Evolutionary conservation across 2,113 vertebrate species (phyloP).

Genomic region (Nothobranchius kuhntae): DNA sequence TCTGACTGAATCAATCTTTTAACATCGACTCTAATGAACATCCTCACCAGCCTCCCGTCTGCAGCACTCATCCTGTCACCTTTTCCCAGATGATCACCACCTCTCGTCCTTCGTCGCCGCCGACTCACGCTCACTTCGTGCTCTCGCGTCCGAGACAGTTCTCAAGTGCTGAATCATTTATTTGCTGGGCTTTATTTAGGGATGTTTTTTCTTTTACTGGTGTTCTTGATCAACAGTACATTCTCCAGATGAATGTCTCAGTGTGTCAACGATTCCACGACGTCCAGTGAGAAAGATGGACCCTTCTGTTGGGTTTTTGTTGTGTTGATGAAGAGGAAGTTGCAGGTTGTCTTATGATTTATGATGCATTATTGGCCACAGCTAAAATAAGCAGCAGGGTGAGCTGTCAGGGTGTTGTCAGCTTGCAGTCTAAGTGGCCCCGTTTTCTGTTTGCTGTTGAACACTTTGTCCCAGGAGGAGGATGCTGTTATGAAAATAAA

Average conservation of each 20-base stretch:
- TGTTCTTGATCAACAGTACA: constrained; percentile 25
- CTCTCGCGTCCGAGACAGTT: constrained; percentile 31
- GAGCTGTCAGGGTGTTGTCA: constrained; percentile 19
- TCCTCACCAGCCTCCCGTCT: not conserved
- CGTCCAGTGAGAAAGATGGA: not conserved
- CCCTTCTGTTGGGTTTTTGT: not conserved
- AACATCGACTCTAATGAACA: constrained; percentile 23
- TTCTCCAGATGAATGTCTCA: constrained; percentile 7
- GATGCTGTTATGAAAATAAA: constrained; percentile 21
- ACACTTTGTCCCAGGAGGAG: constrained; percentile 20
- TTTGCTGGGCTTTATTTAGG: constrained; percentile 61
- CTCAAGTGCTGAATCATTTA: constrained; percentile 69
- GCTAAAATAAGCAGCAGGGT: constrained; percentile 11
- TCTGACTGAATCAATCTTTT: constrained; percentile 37
- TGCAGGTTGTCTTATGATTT: constrained; percentile 10
- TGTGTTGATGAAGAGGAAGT: not conserved
- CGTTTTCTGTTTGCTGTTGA: constrained; percentile 14
- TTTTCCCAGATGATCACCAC: constrained; percentile 30
- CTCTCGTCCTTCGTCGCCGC: not conserved
- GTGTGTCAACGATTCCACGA: constrained; percentile 3
- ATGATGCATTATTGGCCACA: constrained; percentile 9
- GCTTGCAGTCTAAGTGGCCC: constrained; percentile 11
- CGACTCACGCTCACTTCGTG: constrained; percentile 4
- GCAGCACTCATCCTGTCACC: constrained; percentile 26
- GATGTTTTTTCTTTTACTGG: constrained; percentile 13